Evolutionary conservation across 2,888 invertebrate species (phyloP).

Genomic region (Phania funesta): DNA sequence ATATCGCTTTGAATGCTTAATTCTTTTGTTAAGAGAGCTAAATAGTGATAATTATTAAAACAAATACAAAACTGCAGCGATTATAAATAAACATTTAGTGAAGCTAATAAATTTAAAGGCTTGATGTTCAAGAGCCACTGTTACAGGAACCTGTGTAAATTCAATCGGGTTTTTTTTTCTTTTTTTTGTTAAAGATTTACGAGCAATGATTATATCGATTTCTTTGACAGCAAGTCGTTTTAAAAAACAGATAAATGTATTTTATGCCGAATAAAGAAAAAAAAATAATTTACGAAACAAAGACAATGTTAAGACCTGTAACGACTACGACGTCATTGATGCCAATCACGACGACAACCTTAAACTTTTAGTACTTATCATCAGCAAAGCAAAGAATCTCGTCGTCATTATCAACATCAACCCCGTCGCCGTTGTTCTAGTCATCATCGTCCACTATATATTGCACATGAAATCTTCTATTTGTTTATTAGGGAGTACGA

Average conservation of each 20-base stretch:
- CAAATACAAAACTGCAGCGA: not conserved
- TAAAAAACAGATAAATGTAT: not conserved
- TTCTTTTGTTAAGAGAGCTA: no score
- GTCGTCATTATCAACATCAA: conserved; percentile 15
- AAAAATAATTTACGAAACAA: not conserved
- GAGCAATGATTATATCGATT: conserved; percentile 67
- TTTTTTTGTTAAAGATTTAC: conserved; percentile 48
- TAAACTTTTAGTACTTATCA: conserved; percentile 49
- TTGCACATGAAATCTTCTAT: conserved; percentile 29
- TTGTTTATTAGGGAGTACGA: not conserved
- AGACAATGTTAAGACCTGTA: conserved; percentile 13
- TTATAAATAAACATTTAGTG: no score
- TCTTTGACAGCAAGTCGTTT: conserved; percentile 61
- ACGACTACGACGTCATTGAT: conserved; percentile 38
- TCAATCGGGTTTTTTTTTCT: not conserved
- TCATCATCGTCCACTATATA: conserved; percentile 36
- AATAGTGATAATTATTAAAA: no score
- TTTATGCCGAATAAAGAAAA: not conserved
- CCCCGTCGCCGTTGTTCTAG: not conserved
- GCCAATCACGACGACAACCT: conserved; percentile 56
- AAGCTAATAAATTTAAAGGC: not conserved
- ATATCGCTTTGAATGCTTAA: no score
- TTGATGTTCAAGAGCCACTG: conserved; percentile 40
- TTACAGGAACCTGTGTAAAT: conserved; percentile 35
- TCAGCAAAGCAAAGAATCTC: not conserved